Conservation (phyloP, 2,888 invertebrate species). For the Tetragnatha montana region DNA sequence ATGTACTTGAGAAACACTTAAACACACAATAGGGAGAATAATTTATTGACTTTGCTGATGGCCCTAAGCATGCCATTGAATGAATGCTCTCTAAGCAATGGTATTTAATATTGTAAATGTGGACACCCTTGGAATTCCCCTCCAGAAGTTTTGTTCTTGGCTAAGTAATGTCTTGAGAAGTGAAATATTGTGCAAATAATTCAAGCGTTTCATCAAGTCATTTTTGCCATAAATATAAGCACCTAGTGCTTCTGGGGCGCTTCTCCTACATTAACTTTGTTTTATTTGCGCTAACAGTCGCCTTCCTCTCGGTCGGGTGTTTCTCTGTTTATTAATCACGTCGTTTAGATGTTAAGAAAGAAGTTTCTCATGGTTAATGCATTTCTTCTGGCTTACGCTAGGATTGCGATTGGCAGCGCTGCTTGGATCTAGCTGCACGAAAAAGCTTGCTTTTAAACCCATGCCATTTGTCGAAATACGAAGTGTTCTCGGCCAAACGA, state of each 20-base stretch:
- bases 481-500: background rate
- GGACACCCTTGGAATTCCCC: background rate
- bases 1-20: background rate
- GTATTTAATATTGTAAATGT: conserved; percentile 22
- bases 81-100: background rate
- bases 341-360: conserved; percentile 32
- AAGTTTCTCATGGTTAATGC: conserved; percentile 41
- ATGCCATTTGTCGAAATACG: background rate
- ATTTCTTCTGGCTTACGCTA: background rate
- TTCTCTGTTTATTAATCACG: conserved; percentile 42
- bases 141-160: conserved; percentile 26
- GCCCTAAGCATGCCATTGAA: conserved; percentile 14
- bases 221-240: conserved; percentile 60
- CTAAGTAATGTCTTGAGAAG: conserved; percentile 30
- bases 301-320: background rate
- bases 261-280: conserved; percentile 60
- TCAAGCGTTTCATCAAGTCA: conserved; percentile 61
- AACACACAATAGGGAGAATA: background rate
- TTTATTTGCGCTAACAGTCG: conserved; percentile 52
- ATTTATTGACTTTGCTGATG: conserved; percentile 21
- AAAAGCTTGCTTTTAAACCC: background rate
- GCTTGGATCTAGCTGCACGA: background rate
- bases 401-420: background rate
- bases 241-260: conserved; percentile 35
- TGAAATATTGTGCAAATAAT: conserved; percentile 54